Conservation (phyloP, 2,797 vertebrate genomes). For the Gymnocypris eckloni region DNA sequence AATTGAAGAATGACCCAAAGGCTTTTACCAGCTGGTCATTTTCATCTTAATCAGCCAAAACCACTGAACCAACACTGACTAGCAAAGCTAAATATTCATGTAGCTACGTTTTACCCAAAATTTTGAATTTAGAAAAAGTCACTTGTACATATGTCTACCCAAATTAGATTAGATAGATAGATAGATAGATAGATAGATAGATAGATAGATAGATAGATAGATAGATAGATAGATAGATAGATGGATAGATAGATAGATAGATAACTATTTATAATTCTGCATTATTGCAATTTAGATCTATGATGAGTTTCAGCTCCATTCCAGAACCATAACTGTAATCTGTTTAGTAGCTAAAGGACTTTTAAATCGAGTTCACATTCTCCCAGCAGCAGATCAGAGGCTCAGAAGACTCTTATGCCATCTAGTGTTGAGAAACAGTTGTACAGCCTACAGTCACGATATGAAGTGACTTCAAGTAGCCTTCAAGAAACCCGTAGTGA, state of each 20-base stretch:
- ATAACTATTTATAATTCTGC: background rate
- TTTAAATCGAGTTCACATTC: background rate
- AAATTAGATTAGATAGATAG: background rate
- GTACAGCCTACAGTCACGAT: too few relatives aligned
- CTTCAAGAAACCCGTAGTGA: background rate
- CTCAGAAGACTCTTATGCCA: background rate
- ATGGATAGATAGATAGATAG: background rate
- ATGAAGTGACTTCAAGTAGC: background rate
- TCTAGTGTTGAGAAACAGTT: slow-evolving; percentile 21
- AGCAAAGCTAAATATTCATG: too few relatives aligned
- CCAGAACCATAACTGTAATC: background rate
- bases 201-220: background rate
- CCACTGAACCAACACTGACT: too few relatives aligned
- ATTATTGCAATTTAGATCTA: background rate
- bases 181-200: background rate
- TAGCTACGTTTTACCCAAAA: too few relatives aligned
- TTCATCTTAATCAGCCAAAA: too few relatives aligned
- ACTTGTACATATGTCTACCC: too few relatives aligned
- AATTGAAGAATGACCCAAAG: too few relatives aligned
- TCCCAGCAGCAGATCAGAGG: background rate
- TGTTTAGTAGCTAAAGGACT: background rate
- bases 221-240: background rate
- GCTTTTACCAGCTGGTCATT: too few relatives aligned
- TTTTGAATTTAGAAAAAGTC: too few relatives aligned
- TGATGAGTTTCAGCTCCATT: background rate